Conservation (phyloP, 2,113 vertebrate genomes). For the Ammodramus savannarum region DNA sequence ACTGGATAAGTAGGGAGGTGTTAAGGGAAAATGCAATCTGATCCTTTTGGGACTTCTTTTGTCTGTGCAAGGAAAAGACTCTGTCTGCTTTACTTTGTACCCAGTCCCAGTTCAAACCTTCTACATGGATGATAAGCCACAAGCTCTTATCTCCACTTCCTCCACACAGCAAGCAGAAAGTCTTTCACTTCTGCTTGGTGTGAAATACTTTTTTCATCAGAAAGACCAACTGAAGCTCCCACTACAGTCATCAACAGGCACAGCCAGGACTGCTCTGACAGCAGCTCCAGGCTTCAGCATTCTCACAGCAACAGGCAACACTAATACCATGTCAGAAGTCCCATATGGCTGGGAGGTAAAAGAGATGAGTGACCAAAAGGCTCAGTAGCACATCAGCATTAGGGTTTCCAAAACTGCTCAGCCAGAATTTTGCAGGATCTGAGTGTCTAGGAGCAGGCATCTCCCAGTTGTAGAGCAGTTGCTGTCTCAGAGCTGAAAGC, state of each 20-base stretch:
- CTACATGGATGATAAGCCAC: not conserved
- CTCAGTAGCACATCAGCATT: not conserved
- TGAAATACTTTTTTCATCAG: not conserved
- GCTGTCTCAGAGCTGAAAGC: not conserved
- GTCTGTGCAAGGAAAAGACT: not conserved
- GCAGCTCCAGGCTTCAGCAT: not conserved
- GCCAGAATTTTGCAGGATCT: not conserved
- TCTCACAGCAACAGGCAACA: not conserved
- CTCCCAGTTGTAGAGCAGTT: not conserved
- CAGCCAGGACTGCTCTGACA: not conserved
- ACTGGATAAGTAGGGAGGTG: conserved; percentile 85
- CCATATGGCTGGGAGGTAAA: not conserved
- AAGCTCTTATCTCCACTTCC: not conserved
- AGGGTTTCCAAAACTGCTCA: not conserved
- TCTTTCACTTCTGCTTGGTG: not conserved
- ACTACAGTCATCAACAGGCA: not conserved
- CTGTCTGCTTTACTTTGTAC: not conserved
- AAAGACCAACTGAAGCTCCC: not conserved
- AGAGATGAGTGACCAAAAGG: not conserved
- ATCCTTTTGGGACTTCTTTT: not conserved
- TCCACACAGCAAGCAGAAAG: not conserved
- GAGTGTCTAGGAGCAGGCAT: not conserved
- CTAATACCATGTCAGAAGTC: not conserved
- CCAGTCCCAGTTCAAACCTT: not conserved
- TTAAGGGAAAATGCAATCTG: conserved; percentile 73